phyloP scores from a whole-genome alignment of 1,140 invertebrate genomes.

The Anoplophora glabripennis region DNA sequence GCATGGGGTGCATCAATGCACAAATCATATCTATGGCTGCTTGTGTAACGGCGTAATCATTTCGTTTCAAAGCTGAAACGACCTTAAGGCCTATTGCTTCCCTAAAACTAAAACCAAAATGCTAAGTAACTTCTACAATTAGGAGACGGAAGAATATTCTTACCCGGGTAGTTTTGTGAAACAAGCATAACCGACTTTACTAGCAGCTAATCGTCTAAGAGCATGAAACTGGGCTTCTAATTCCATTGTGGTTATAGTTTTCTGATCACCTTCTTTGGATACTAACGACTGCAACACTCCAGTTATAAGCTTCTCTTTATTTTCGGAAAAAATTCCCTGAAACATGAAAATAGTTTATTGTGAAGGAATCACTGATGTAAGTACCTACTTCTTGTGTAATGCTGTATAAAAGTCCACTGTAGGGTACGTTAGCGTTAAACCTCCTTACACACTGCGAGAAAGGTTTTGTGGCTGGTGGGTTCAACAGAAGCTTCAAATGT shows the following conservation, averaged over 20 bases:
- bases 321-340: conserved; percentile 93
- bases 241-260: conserved; percentile 60
- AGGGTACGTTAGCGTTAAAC: conserved; percentile 97
- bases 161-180: conserved; percentile 89
- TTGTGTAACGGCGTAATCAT: conserved; percentile 88
- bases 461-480: conserved; percentile 57
- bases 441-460: conserved; percentile 75
- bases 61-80: conserved; percentile 84
- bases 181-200: conserved; percentile 95
- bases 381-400: conserved; percentile 88
- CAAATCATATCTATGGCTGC: conserved; percentile 96
- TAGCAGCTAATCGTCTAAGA: conserved; percentile 87
- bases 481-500: conserved; percentile 77
- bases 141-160: conserved; percentile 26
- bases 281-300: conserved; percentile 74
- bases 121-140: neutral
- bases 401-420: conserved; percentile 94
- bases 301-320: conserved; percentile 95
- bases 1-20: conserved; percentile 98
- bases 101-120: conserved; percentile 60
- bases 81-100: conserved; percentile 92
- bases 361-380: neutral
- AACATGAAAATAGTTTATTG: conserved; percentile 25
- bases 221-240: conserved; percentile 94
- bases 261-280: conserved; percentile 67